Evolutionary conservation across 1,140 invertebrate species (phyloP), one percentile per base, ranked within the genome.

Genomic region (Cotesia vestalis): DNA sequence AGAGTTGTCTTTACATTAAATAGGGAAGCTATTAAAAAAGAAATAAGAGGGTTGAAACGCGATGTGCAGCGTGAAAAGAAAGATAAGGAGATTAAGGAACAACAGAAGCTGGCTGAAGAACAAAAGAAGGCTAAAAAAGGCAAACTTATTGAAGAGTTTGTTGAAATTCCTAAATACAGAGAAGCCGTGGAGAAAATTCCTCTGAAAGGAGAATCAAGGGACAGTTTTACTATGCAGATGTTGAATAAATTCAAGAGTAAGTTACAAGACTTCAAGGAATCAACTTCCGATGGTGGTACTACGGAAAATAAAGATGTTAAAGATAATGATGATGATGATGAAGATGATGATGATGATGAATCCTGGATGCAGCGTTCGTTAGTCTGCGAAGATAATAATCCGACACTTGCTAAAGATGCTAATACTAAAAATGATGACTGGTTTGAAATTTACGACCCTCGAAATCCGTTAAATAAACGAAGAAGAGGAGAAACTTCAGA

Each of bases 381-480:
- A 9, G 88, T 90, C 11, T 96, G 95, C 81, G 92, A 95, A 74
- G 91, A 94, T 8, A 90, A 91, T 72, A 88, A 86, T 0, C 90
- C 92, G 0, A 91, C 95, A 14, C 87, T 97, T 66, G 98, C 98
- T 0, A 96, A 97, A 83, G 98, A 99, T 89, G 98, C 98, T 0
- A 98, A 95, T 77, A 94, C 92, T 4, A 96, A 96, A 83, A 90
- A 92, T 69, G 93, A 96, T 78, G 96, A 99, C 83, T 97, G 97
- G 94, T 99, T 97, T 84, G 96, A 98, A 80, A 96, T 98, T 71
- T 94, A 94, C 80, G 97, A 99, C 88, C 98, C 98, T 0, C 88
- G 97, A 77, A 98, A 99, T 89, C 94, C 95, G 0, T 84, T 99
- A 0, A 98, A 96, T 77, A 96, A 98, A 88, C 88, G 97, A 66